phyloP scores from a whole-genome alignment of 2,888 invertebrate genomes.

The Sphinx pinastri region DNA sequence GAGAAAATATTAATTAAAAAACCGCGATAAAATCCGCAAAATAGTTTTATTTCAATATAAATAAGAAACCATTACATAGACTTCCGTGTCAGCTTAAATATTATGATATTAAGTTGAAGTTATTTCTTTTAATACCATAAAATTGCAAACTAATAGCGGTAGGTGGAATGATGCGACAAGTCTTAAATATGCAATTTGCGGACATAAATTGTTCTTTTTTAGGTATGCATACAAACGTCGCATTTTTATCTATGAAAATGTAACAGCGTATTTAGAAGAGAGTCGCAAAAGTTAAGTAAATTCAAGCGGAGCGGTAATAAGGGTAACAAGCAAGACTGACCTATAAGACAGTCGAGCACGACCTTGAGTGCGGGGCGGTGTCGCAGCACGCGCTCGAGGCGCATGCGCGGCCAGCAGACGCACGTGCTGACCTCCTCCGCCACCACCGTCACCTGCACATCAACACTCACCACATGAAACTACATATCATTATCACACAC shows the following conservation, averaged over 20 bases:
- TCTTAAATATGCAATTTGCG: background rate
- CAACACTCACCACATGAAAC: constrained; percentile 14
- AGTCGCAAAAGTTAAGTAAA: constrained; percentile 10
- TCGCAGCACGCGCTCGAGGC: constrained; percentile 88
- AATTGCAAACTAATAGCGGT: too few relatives aligned
- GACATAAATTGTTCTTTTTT: background rate
- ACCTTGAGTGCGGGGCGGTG: constrained; percentile 89
- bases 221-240: constrained; percentile 2
- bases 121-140: too few relatives aligned
- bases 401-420: constrained; percentile 91
- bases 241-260: constrained; percentile 17
- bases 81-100: too few relatives aligned
- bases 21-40: too few relatives aligned
- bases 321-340: constrained; percentile 66
- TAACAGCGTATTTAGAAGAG: background rate
- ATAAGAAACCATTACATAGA: too few relatives aligned
- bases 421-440: constrained; percentile 91
- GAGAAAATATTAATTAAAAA: too few relatives aligned
- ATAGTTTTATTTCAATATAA: too few relatives aligned
- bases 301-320: constrained; percentile 22
- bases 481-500: background rate
- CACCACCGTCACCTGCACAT: constrained; percentile 87
- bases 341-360: constrained; percentile 90
- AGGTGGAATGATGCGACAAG: background rate
- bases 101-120: too few relatives aligned